phyloP scores from a whole-genome alignment of 2,797 vertebrate genomes.

The Bradypodion ventrale region DNA sequence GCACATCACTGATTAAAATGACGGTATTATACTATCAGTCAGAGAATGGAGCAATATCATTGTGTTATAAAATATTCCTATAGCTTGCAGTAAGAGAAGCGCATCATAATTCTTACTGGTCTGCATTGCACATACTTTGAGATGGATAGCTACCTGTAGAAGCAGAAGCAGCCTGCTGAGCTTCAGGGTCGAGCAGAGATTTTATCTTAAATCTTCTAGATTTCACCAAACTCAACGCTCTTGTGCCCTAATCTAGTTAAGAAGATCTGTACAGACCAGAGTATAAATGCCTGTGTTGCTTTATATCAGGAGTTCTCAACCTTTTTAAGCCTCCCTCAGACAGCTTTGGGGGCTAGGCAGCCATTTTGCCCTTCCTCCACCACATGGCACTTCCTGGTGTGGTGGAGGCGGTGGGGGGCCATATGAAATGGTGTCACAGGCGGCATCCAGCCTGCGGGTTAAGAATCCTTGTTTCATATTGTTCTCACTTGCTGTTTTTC shows the following conservation, averaged over 20 bases:
- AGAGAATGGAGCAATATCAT: not conserved
- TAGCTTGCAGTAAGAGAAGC: not conserved
- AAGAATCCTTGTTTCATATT: no score
- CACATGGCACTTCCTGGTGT: no score
- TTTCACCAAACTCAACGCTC: not conserved
- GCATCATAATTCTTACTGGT: not conserved
- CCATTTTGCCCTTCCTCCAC: no score
- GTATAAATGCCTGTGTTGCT: slow-evolving; percentile 19
- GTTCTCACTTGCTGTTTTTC: not conserved
- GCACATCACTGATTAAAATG: not conserved
- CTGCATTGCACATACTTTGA: not conserved
- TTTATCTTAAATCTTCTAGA: not conserved
- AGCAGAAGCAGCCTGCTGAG: not conserved
- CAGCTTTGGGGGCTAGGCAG: no score
- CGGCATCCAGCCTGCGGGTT: no score
- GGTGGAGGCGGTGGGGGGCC: no score
- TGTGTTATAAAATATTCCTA: not conserved
- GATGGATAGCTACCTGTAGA: not conserved
- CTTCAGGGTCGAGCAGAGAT: not conserved
- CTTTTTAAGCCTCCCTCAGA: no score
- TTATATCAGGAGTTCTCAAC: no score
- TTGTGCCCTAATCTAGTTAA: not conserved
- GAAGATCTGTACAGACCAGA: not conserved
- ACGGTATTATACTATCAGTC: not conserved
- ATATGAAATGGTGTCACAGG: no score